A percentile compares a stretch with the other conserved stretches of the same genome.
These are phyloP conservation scores for Scaptomyza tumidula DNA, from an alignment of 2,888 invertebrate genomes.

Conservation along the genomic window DNA sequence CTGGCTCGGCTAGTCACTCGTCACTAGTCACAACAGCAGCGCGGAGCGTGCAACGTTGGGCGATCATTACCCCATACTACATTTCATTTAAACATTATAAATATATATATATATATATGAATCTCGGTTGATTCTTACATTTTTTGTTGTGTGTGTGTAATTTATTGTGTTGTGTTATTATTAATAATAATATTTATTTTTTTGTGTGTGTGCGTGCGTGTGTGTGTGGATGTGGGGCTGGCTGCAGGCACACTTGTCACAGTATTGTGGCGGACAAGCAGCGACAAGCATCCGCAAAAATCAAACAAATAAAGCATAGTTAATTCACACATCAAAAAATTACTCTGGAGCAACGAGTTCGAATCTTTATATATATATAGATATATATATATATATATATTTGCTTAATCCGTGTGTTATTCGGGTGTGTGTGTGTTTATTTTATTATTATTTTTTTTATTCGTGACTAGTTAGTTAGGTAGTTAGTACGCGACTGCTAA, in stretches of 20 bases:
- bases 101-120: too few species aligned
- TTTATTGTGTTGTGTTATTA: background rate
- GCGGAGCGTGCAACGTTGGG: slow-evolving; percentile 46
- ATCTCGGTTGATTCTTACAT: background rate
- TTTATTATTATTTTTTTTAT: slow-evolving; percentile 10
- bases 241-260: slow-evolving; percentile 37
- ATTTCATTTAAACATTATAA: slow-evolving; percentile 35
- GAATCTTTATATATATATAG: background rate
- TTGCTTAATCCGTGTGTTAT: slow-evolving; percentile 2
- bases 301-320: slow-evolving; percentile 2
- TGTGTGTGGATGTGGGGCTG: slow-evolving; percentile 21
- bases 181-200: slow-evolving; percentile 18
- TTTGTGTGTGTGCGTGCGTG: slow-evolving; percentile 9
- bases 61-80: slow-evolving; percentile 48
- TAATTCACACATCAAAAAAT: background rate
- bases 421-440: slow-evolving; percentile 8
- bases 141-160: slow-evolving; percentile 11
- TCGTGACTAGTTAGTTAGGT: slow-evolving; percentile 9
- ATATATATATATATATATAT: too few species aligned
- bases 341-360: slow-evolving; percentile 14
- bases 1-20: slow-evolving; percentile 58
- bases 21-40: slow-evolving; percentile 40
- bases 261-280: slow-evolving; percentile 68
- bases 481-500: background rate
- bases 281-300: slow-evolving; percentile 43